Conservation (phyloP, 2,888 invertebrate species). For the Lasius platythorax region DNA sequence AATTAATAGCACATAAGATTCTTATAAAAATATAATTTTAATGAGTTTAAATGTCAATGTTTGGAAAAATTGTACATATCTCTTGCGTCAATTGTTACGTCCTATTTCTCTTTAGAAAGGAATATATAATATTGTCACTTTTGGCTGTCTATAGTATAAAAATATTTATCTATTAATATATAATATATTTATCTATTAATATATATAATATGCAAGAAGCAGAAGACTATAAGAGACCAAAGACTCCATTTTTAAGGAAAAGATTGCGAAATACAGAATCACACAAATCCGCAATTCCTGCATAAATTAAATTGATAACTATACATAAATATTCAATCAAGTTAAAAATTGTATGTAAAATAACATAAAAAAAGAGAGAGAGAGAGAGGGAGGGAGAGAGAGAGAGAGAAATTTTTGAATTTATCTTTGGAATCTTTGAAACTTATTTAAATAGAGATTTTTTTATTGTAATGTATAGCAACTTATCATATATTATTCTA, state of each 20-base stretch:
- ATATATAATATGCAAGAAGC: neutral
- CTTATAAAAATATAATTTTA: neutral
- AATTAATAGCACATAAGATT: neutral
- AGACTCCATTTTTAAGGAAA: neutral
- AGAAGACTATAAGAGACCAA: neutral
- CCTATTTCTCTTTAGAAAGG: neutral
- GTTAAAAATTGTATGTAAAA: neutral
- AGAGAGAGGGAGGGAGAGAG: neutral
- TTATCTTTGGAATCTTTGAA: neutral
- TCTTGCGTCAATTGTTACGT: neutral
- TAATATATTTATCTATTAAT: too few relatives aligned
- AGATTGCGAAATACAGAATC: neutral
- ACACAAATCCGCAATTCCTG: neutral
- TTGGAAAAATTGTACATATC: neutral
- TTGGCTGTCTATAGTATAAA: neutral
- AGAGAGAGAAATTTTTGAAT: neutral
- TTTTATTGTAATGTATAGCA: neutral
- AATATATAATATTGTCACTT: slow-evolving; percentile 6
- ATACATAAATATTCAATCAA: neutral
- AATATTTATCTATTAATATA: neutral
- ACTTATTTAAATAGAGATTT: neutral
- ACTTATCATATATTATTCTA: neutral
- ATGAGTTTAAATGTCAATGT: neutral
- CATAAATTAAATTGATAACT: slow-evolving; percentile 16
- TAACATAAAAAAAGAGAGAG: neutral